A percentile compares a stretch with the other conserved stretches of the same genome.
phyloP scores from a whole-genome alignment of 2,797 vertebrate genomes.

The Coregonus ussuriensis region DNA sequence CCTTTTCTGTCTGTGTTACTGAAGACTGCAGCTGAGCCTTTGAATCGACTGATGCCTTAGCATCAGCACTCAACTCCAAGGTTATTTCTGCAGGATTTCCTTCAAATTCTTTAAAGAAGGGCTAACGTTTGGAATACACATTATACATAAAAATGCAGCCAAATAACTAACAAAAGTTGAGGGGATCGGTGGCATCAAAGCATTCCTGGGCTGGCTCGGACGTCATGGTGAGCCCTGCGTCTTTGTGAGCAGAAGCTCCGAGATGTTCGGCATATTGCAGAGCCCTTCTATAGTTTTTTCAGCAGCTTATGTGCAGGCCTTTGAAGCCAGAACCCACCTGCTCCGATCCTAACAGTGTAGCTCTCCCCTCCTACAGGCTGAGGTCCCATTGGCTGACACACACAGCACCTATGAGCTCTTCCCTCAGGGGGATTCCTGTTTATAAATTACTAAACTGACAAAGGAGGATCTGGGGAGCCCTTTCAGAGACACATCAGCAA shows the following conservation, averaged over 20 bases:
- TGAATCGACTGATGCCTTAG: constrained; percentile 76
- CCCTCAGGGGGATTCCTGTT: constrained; percentile 68
- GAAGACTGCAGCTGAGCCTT: constrained; percentile 72
- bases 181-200: constrained; percentile 77
- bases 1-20: constrained; percentile 70
- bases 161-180: constrained; percentile 80
- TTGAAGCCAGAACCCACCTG: constrained; percentile 80
- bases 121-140: constrained; percentile 74
- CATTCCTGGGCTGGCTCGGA: constrained; percentile 65
- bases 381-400: constrained; percentile 73
- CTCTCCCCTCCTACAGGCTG: constrained; percentile 63
- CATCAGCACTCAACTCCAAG: constrained; percentile 72
- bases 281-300: constrained; percentile 64
- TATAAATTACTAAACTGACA: constrained; percentile 70
- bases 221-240: constrained; percentile 71
- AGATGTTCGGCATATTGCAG: constrained; percentile 78
- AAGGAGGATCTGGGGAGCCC: constrained; percentile 59
- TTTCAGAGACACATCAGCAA: constrained; percentile 64
- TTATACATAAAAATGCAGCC: constrained; percentile 77
- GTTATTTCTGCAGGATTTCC: constrained; percentile 78
- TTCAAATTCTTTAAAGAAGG: constrained; percentile 74
- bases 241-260: constrained; percentile 74
- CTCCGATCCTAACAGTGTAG: constrained; percentile 65
- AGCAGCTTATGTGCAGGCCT: constrained; percentile 76
- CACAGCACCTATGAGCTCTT: constrained; percentile 67